Conservation (phyloP, 2,113 vertebrate genomes). For the Ictalurus punctatus region DNA sequence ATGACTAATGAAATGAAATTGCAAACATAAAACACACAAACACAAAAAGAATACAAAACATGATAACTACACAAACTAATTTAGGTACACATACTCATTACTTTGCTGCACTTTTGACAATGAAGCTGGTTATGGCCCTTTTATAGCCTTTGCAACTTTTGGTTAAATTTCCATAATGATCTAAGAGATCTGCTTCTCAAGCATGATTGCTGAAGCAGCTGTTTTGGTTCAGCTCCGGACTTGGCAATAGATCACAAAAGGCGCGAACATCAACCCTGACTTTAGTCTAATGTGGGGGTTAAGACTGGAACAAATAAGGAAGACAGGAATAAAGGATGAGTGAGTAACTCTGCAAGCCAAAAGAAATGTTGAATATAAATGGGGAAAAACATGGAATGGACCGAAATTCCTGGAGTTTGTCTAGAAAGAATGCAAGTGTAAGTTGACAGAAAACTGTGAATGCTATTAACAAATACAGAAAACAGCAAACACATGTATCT, state of each 20-base stretch:
- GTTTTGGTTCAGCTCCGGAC: constrained; percentile 40
- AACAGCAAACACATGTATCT: constrained; percentile 45
- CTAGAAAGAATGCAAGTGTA: neutral
- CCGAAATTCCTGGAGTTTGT: neutral
- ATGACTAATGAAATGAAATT: neutral
- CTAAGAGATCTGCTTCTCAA: constrained; percentile 33
- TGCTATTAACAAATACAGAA: constrained; percentile 63
- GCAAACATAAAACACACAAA: neutral
- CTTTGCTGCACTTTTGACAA: constrained; percentile 1
- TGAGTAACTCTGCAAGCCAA: neutral
- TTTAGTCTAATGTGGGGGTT: constrained; percentile 23
- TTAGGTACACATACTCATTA: neutral
- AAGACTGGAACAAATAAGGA: constrained; percentile 36
- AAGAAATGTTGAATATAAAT: neutral
- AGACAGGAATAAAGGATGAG: neutral
- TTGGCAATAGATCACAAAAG: constrained; percentile 44
- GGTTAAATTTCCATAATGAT: constrained; percentile 17
- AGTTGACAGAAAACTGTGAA: neutral
- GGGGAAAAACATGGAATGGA: neutral
- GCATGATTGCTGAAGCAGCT: constrained; percentile 46
- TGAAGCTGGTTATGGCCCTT: neutral
- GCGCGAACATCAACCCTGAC: constrained; percentile 10
- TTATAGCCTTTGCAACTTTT: neutral
- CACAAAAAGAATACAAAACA: neutral
- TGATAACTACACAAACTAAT: neutral